phyloP scores from a whole-genome alignment of 2,113 vertebrate species.

The Miniopterus natalensis region DNA sequence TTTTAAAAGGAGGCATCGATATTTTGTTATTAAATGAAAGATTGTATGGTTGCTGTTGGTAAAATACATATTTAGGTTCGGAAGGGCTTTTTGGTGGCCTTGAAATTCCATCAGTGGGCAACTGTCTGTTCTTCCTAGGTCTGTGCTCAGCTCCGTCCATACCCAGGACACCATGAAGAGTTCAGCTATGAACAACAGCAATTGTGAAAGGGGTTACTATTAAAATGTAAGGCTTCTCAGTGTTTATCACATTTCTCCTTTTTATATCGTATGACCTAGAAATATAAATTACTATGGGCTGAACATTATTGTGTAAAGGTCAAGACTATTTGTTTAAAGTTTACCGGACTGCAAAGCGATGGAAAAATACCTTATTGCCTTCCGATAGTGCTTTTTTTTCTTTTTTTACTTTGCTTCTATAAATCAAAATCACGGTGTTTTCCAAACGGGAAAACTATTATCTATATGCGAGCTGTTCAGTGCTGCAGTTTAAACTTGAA shows the following conservation, averaged over 20 bases:
- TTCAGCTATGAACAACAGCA: neutral
- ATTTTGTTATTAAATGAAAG: neutral
- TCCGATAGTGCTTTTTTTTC: neutral
- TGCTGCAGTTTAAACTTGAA: slow-evolving; percentile 43
- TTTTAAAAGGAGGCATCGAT: neutral
- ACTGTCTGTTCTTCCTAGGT: neutral
- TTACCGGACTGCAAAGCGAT: slow-evolving; percentile 44
- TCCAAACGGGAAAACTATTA: slow-evolving; percentile 60
- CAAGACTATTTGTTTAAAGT: slow-evolving; percentile 69
- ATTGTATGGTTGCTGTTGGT: neutral
- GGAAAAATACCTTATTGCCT: slow-evolving; percentile 37
- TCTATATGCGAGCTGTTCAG: slow-evolving; percentile 6
- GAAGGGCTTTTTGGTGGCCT: neutral
- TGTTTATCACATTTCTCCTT: neutral
- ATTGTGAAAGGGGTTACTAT: neutral
- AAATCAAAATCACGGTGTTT: slow-evolving; percentile 52
- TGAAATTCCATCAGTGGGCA: neutral
- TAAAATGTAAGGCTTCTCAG: slow-evolving; percentile 12
- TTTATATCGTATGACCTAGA: neutral
- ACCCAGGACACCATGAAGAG: neutral
- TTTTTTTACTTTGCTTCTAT: neutral
- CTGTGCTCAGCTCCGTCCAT: neutral
- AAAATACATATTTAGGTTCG: neutral
- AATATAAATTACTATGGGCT: slow-evolving; percentile 27
- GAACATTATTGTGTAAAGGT: slow-evolving; percentile 57